Percentiles rank a stretch among this genome's conserved stretches.
These are phyloP conservation scores for Crepidodera aurea DNA, from an alignment of 2,888 invertebrate species.

Conservation along the genomic window DNA sequence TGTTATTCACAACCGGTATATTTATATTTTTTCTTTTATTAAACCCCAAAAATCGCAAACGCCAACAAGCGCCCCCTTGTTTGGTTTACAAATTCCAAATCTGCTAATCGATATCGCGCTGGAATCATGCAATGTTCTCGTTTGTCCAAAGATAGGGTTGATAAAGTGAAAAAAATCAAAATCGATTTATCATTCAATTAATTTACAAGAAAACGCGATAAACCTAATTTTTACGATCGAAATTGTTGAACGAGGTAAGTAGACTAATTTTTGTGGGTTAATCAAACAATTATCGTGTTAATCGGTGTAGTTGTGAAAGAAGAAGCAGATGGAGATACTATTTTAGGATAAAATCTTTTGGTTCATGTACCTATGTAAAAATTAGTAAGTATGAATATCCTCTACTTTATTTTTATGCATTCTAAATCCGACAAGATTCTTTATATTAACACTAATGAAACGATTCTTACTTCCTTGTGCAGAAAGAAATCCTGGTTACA, in stretches of 20 bases:
- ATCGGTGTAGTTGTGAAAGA: no score
- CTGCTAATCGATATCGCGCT: constrained; percentile 1
- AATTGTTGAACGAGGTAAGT: not conserved
- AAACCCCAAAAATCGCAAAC: no score
- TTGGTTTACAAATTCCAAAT: not conserved
- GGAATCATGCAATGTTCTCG: constrained; percentile 13
- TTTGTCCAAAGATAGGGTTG: not conserved
- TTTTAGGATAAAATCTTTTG: no score
- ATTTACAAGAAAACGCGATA: not conserved
- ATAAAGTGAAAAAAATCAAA: constrained; percentile 9
- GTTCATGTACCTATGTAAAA: no score
- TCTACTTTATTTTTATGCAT: no score
- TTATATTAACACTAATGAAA: not conserved
- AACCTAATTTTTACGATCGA: not conserved
- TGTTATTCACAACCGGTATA: no score
- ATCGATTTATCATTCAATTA: constrained; percentile 3
- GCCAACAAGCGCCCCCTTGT: no score
- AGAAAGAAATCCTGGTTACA: not conserved
- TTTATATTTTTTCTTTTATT: no score
- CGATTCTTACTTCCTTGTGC: not conserved
- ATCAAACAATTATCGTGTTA: not conserved
- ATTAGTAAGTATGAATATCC: no score
- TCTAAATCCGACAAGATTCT: no score
- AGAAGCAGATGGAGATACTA: no score
- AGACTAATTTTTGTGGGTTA: not conserved